Evolutionary conservation across 2,113 vertebrate species (phyloP).

Genomic region (Istiophorus platypterus): DNA sequence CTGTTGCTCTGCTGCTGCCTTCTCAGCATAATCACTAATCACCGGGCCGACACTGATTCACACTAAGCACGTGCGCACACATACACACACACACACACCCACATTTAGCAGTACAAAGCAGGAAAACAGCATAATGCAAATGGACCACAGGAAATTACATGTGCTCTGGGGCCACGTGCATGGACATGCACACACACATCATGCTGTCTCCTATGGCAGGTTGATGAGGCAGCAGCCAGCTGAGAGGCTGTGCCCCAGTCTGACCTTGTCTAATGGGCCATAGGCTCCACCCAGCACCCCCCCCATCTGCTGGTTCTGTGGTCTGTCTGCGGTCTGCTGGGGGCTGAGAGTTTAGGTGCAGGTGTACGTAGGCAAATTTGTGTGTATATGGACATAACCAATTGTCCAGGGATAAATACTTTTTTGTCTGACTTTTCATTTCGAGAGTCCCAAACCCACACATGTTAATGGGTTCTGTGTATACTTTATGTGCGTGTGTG

Average conservation of each 20-base stretch:
- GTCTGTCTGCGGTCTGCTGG: conserved; percentile 55
- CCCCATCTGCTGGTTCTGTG: conserved; percentile 60
- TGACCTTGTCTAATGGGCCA: conserved; percentile 79
- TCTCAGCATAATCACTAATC: conserved; percentile 83
- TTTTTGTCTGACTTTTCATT: conserved; percentile 38
- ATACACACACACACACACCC: conserved; percentile 6
- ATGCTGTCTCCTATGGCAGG: conserved; percentile 50
- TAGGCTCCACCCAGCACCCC: conserved; percentile 63
- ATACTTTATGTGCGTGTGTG: background rate
- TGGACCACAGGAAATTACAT: conserved; percentile 63
- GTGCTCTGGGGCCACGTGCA: conserved; percentile 41
- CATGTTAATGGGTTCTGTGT: conserved; percentile 20
- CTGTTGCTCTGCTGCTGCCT: conserved; percentile 75
- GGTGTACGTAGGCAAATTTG: conserved; percentile 16
- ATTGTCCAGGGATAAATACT: conserved; percentile 14
- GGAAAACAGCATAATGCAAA: conserved; percentile 55
- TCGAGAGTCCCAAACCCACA: conserved; percentile 24
- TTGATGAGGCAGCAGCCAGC: conserved; percentile 70
- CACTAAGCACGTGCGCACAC: conserved; percentile 20
- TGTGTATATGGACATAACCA: conserved; percentile 19
- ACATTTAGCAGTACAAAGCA: conserved; percentile 30
- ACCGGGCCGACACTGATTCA: conserved; percentile 52
- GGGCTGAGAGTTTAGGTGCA: conserved; percentile 38
- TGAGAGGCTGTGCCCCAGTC: conserved; percentile 59
- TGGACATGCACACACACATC: conserved; percentile 30